phyloP scores from a whole-genome alignment of 2,113 vertebrate species.

The Melanostigma gelatinosum region DNA sequence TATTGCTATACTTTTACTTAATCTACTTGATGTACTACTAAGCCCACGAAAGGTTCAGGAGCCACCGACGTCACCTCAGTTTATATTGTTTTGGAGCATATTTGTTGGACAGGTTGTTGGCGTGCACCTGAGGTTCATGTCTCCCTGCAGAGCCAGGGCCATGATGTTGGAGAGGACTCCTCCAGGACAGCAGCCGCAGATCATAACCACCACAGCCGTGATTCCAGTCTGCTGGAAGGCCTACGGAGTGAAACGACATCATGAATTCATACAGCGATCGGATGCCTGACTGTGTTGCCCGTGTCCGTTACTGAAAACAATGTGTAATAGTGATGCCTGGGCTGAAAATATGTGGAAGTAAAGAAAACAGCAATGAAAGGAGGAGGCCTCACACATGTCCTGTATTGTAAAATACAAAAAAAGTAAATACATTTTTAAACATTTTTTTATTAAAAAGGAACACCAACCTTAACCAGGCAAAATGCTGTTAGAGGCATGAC shows the following conservation, averaged over 20 bases:
- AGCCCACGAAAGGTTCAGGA: too few relatives aligned
- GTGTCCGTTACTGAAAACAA: not conserved
- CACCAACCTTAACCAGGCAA: constrained; percentile 77
- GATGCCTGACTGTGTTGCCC: not conserved
- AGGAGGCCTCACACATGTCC: not conserved
- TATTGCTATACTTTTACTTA: too few relatives aligned
- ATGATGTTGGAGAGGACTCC: constrained; percentile 87
- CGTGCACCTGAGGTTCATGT: constrained; percentile 90
- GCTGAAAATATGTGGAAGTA: not conserved
- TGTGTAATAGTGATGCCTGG: not conserved
- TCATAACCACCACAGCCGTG: constrained; percentile 82
- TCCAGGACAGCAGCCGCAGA: constrained; percentile 88
- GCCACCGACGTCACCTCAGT: too few relatives aligned
- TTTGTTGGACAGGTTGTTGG: not conserved
- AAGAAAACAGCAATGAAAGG: not conserved
- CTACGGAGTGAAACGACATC: constrained; percentile 25
- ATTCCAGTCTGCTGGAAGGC: constrained; percentile 75
- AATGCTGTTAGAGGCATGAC: constrained; percentile 90
- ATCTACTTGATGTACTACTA: too few relatives aligned
- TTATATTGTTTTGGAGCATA: not conserved
- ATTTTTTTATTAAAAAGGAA: not conserved
- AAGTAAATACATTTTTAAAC: too few relatives aligned
- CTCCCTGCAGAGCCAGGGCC: constrained; percentile 82
- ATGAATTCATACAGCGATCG: not conserved
- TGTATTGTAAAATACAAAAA: not conserved